These are phyloP conservation scores for Tachypleus tridentatus DNA, from an alignment of 1,140 invertebrate genomes.

Conservation along the genomic window DNA sequence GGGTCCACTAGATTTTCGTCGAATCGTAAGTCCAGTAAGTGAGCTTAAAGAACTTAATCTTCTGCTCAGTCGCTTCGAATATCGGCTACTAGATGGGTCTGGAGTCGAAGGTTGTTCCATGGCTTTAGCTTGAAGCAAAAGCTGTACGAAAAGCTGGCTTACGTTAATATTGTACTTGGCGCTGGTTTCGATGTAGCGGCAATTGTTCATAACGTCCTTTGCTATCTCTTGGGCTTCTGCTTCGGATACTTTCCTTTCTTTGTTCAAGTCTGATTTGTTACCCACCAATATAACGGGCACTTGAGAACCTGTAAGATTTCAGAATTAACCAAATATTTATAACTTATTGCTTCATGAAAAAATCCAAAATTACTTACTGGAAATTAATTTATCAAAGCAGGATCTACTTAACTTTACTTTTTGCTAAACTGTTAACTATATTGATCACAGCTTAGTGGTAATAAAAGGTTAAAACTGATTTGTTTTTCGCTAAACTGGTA, in stretches of 20 bases:
- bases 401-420: no score
- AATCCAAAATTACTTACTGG: no score
- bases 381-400: no score
- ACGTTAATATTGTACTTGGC: constrained; percentile 31
- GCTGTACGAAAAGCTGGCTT: constrained; percentile 26
- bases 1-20: constrained; percentile 12
- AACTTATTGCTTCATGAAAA: no score
- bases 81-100: constrained; percentile 9
- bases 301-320: constrained; percentile 6
- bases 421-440: no score
- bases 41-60: constrained; percentile 10
- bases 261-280: constrained; percentile 19
- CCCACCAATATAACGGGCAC: constrained; percentile 22
- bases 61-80: constrained; percentile 12
- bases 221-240: constrained; percentile 20
- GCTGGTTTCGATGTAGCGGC: constrained; percentile 28
- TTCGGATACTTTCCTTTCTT: constrained; percentile 20
- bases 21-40: constrained; percentile 9
- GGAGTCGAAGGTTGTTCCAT: constrained; percentile 10
- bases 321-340: no score
- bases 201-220: constrained; percentile 24
- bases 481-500: no score
- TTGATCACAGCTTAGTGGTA: no score
- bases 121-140: constrained; percentile 17
- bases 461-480: no score